Base-by-base conservation (phyloP, 2,888 invertebrate species). In the Anoplius nigerrimus region DNA sequence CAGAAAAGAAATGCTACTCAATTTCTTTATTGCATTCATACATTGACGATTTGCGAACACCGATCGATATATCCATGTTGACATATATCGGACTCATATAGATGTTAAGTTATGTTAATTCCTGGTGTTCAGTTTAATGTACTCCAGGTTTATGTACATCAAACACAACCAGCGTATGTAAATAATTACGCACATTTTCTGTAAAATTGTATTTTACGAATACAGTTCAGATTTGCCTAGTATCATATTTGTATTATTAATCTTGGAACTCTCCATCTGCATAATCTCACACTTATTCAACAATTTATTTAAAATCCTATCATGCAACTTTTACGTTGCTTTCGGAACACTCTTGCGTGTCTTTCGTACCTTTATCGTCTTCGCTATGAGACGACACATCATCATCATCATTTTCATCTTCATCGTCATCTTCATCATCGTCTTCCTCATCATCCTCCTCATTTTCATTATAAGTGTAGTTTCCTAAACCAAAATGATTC, bases 381-480 rank as follows among this genome's bases (percentile, higher is more conserved):
- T 64, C 71, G 56, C 45, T 79, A 48, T 53, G 69, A 16, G 57
- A 69, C 22, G 34, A 34, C 34, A 65, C 67, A 22, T 69, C 24
- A 51, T 71, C 57, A 5, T 79, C 80, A 2, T 81, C 81, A 4
- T 71, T 63, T 0, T 71, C 69, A 0, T 65, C 65, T 0, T 72
- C 83, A 77, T 89, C 89, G 2, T 90, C 89, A 43, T 88, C 89
- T 2, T 84, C 84, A 16, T 83, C 79, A 0, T 84, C 79, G 24
- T 91, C 89, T 66, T 90, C 91, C 8, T 90, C 90, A 72, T 86
- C 84, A 46, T 86, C 84, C 51, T 83, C 82, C 46, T 82, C 78
- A 3, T 80, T 82, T 20, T 81, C 72, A 5, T 81, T 72, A 24
- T 90, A 88, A 72, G 90, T 91, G 60, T 81, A 70, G 69, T 18